A percentile compares a stretch with the other conserved stretches of the same genome.
Conservation (phyloP, 1,140 invertebrate species). For the Neuroterus valhalla region DNA sequence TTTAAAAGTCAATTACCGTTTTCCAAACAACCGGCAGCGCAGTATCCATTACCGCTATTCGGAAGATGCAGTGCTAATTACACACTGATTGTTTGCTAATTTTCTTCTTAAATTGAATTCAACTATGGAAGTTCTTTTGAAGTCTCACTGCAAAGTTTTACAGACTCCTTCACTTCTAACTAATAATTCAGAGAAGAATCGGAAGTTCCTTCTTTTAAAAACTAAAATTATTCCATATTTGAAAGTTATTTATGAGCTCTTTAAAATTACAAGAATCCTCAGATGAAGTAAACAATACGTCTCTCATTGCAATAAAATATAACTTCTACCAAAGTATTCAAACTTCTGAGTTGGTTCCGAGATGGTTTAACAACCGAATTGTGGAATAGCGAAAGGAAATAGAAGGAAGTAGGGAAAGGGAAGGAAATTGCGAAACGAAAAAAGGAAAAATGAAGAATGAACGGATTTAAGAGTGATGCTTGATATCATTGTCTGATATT, state of each 20-base stretch:
- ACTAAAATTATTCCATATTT: too few relatives aligned
- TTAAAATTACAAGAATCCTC: too few relatives aligned
- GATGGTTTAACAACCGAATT: not conserved
- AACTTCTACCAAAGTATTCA: not conserved
- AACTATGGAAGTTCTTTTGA: not conserved
- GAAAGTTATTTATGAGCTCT: too few relatives aligned
- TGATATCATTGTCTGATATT: too few relatives aligned
- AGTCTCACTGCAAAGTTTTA: not conserved
- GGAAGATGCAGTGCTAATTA: constrained; percentile 19
- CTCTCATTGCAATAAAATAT: too few relatives aligned
- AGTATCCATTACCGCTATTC: constrained; percentile 3
- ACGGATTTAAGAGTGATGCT: too few relatives aligned
- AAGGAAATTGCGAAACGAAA: not conserved
- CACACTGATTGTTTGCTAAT: constrained; percentile 21
- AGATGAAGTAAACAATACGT: too few relatives aligned
- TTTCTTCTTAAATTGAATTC: constrained; percentile 6
- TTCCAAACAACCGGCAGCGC: not conserved
- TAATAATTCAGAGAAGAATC: too few relatives aligned
- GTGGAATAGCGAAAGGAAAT: not conserved
- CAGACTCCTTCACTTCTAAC: too few relatives aligned
- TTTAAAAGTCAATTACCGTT: constrained; percentile 24
- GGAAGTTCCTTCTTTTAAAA: too few relatives aligned
- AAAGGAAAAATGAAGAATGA: not conserved
- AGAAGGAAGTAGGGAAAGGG: not conserved
- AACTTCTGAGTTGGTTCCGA: not conserved